A percentile compares a stretch with the other conserved stretches of the same genome.
Evolutionary conservation across 2,113 vertebrate genomes (phyloP).

Genomic region (Origma solitaria): DNA sequence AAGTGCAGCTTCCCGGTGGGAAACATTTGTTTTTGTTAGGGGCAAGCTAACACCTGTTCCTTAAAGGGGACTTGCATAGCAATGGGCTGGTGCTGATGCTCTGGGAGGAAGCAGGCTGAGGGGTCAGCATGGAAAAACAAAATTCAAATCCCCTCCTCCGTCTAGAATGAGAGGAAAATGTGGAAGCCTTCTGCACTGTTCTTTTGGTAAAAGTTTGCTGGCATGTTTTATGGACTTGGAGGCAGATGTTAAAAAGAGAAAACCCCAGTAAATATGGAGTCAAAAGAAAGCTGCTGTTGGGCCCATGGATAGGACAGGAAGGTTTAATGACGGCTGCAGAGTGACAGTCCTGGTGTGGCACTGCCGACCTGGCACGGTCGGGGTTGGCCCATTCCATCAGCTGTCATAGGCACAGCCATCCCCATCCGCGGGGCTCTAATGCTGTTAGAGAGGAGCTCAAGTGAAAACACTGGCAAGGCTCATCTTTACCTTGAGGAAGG

Average conservation of each 20-base stretch:
- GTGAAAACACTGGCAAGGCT: slow-evolving; percentile 3
- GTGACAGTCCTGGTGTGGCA: not conserved
- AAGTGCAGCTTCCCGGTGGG: not conserved
- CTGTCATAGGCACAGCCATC: not conserved
- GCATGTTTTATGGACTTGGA: not conserved
- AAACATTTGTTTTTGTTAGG: not conserved
- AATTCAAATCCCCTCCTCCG: not conserved
- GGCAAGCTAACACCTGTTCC: not conserved
- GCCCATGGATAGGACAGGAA: not conserved
- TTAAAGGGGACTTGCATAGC: not conserved
- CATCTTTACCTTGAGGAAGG: slow-evolving; percentile 22
- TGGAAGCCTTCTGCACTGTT: not conserved
- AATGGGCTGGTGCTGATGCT: not conserved
- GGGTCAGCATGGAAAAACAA: not conserved
- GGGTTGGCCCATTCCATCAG: not conserved
- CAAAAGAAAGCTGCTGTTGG: not conserved
- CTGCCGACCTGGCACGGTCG: not conserved
- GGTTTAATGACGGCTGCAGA: not conserved
- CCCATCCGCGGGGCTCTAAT: not conserved
- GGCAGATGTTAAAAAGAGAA: not conserved
- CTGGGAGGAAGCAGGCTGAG: not conserved
- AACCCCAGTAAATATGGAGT: not conserved
- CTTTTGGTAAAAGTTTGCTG: not conserved
- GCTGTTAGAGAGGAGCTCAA: not conserved
- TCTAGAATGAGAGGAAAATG: not conserved